Percentiles rank a stretch among this genome's conserved stretches.
These are phyloP conservation scores for Thunnus maccoyii DNA, from an alignment of 2,113 vertebrate species.

Conservation along the genomic window DNA sequence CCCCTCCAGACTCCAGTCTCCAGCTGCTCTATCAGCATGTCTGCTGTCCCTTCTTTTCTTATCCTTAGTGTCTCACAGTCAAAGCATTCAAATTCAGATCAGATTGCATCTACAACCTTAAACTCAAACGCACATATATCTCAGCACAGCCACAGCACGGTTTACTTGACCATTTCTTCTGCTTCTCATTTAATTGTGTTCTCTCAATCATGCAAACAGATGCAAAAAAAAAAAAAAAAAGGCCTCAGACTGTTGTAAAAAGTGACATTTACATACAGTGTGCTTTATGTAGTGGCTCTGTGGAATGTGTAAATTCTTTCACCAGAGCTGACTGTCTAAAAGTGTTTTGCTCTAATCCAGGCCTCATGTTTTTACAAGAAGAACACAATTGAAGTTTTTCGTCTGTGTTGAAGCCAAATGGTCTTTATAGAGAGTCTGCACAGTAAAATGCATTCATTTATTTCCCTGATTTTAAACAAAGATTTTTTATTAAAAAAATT, in stretches of 20 bases:
- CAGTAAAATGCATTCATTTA: slow-evolving; percentile 40
- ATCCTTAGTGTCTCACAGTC: slow-evolving; percentile 8
- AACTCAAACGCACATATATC: not conserved
- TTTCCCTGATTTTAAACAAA: slow-evolving; percentile 38
- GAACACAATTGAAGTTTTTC: slow-evolving; percentile 42
- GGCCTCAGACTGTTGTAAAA: slow-evolving; percentile 29
- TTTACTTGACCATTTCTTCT: not conserved
- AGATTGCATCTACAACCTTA: not conserved
- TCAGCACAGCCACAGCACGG: not conserved
- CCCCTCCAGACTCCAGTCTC: slow-evolving; percentile 21
- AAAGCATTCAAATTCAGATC: slow-evolving; percentile 35
- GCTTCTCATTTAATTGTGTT: slow-evolving; percentile 14
- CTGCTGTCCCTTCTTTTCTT: slow-evolving; percentile 33
- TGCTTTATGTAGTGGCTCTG: slow-evolving; percentile 24
- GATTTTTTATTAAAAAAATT: not conserved
- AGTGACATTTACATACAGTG: slow-evolving; percentile 49
- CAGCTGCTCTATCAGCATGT: slow-evolving; percentile 41
- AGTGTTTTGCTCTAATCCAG: slow-evolving; percentile 21
- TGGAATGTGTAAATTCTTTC: slow-evolving; percentile 51
- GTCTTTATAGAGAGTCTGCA: slow-evolving; percentile 37
- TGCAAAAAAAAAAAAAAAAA: slow-evolving; percentile 30
- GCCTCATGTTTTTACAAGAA: slow-evolving; percentile 51
- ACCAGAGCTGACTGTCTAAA: slow-evolving; percentile 14
- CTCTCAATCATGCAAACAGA: slow-evolving; percentile 54
- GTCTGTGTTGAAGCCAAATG: slow-evolving; percentile 45